These are phyloP conservation scores for Eciton burchellii DNA, from an alignment of 1,140 invertebrate species.

Conservation along the genomic window DNA sequence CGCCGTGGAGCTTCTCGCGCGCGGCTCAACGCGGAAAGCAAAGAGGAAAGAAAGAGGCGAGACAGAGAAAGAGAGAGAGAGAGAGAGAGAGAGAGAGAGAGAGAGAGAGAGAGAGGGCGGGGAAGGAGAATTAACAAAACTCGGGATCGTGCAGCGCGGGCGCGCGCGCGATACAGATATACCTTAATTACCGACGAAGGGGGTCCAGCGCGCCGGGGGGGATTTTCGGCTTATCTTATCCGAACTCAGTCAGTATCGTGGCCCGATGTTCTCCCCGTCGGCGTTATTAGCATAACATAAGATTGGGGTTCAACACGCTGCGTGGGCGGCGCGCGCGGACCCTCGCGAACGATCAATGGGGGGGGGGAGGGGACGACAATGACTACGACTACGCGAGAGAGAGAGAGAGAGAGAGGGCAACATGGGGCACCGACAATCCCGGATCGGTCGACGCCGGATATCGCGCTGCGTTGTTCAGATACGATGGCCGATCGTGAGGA, in stretches of 20 bases:
- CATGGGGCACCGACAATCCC: constrained; percentile 25
- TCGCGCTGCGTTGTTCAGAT: constrained; percentile 46
- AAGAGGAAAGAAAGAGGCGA: neutral
- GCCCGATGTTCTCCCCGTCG: constrained; percentile 59
- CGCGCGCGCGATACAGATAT: constrained; percentile 45
- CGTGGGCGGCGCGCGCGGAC: constrained; percentile 66
- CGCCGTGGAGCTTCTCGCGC: constrained; percentile 21
- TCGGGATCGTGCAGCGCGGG: constrained; percentile 5
- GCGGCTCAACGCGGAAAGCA: constrained; percentile 10
- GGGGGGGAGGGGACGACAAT: constrained; percentile 23
- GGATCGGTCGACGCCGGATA: constrained; percentile 47
- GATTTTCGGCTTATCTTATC: constrained; percentile 67
- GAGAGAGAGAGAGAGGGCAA: constrained; percentile 13
- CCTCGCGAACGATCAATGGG: constrained; percentile 59
- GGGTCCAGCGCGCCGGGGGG: constrained; percentile 24
- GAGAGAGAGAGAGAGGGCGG: neutral
- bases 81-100: neutral
- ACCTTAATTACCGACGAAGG: constrained; percentile 63
- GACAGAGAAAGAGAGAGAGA: too few relatives aligned
- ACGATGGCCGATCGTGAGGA: constrained; percentile 40
- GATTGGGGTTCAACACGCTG: constrained; percentile 52
- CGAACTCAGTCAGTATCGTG: constrained; percentile 62
- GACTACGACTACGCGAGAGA: constrained; percentile 3
- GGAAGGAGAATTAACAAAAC: constrained; percentile 22
- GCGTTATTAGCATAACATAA: constrained; percentile 72